Evolutionary conservation across 2,888 invertebrate genomes (phyloP), one percentile per base, ranked within the genome.

Genomic region (Leucophenga maculata): DNA sequence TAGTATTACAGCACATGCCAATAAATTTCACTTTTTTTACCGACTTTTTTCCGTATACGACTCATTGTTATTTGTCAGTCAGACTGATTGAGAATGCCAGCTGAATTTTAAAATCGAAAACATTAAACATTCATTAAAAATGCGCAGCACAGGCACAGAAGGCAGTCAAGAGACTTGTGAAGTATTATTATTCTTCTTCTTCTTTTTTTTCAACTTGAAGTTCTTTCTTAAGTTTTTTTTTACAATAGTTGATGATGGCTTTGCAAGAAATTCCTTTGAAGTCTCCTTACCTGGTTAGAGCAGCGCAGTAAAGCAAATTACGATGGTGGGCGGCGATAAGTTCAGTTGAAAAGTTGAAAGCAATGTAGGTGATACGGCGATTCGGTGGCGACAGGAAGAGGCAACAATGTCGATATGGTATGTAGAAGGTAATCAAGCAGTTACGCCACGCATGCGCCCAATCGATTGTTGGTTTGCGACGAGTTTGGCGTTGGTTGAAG

Each of bases 281-380:
- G 78, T 62, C 74, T 74, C 78, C 78, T 73, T 71, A 67, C 46
- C 69, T 59, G 18, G 14, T 18, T 50, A 32, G 57, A 67, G 44
- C 72, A 69, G 20, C 57, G 20, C 3, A 60, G 3, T 26, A 13
- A 50, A 52, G 66, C 65, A 74, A 78, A 71, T 72, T 71, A 72
- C 71, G 74, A 80, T 80, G 39, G 84, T 84, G 71, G 83, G 81
- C 78, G 83, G 81, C 72, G 78, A 82, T 84, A 82, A 82, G 74
- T 80, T 78, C 31, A 72, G 60, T 14, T n/a, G 62, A 60, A 18
- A 48, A 72, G 60, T 14, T n/a, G 62, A 60, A 18, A 48, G 32
- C 48, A 44, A 65, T 65, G 74, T 72, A 74, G 73, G 72, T 74
- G 46, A 39, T 26, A 22, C 18, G 48, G 32, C 62, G 62, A 18